A percentile compares a stretch with the other conserved stretches of the same genome.
Conservation (phyloP, 2,113 vertebrate species). For the Heterotilapia buettikoferi region DNA sequence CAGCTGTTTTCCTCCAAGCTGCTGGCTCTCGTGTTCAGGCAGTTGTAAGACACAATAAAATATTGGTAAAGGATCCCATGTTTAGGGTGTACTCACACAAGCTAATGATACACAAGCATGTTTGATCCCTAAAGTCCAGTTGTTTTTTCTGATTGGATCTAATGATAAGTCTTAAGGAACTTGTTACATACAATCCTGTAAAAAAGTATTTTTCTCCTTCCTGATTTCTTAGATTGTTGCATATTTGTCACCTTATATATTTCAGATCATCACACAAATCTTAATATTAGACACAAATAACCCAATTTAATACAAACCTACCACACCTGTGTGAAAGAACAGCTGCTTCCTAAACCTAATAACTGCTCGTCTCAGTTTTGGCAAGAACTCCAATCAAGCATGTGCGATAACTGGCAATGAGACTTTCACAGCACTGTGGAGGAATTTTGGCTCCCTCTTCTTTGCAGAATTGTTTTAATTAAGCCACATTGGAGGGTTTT, state of each 20-base stretch:
- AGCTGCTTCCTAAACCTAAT: neutral
- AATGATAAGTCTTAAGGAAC: neutral
- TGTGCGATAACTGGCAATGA: neutral
- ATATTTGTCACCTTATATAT: neutral
- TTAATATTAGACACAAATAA: too few relatives aligned
- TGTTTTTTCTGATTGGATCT: neutral
- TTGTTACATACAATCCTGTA: accelerated
- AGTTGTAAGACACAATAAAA: neutral
- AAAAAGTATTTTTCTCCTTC: accelerated
- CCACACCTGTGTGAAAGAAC: neutral
- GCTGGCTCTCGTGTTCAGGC: accelerated
- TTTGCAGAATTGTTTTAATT: too few relatives aligned
- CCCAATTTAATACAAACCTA: neutral
- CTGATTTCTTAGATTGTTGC: neutral
- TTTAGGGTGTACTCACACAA: neutral
- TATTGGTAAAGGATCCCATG: neutral
- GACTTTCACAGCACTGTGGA: too few relatives aligned
- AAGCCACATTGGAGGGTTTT: too few relatives aligned
- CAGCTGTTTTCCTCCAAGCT: neutral
- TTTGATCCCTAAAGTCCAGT: neutral
- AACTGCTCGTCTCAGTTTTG: too few relatives aligned
- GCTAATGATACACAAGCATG: neutral
- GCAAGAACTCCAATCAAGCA: neutral
- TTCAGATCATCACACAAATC: neutral
- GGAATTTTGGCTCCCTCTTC: too few relatives aligned